These are phyloP conservation scores for Hypercompe scribonia DNA, from an alignment of 2,888 invertebrate species.

Conservation along the genomic window DNA sequence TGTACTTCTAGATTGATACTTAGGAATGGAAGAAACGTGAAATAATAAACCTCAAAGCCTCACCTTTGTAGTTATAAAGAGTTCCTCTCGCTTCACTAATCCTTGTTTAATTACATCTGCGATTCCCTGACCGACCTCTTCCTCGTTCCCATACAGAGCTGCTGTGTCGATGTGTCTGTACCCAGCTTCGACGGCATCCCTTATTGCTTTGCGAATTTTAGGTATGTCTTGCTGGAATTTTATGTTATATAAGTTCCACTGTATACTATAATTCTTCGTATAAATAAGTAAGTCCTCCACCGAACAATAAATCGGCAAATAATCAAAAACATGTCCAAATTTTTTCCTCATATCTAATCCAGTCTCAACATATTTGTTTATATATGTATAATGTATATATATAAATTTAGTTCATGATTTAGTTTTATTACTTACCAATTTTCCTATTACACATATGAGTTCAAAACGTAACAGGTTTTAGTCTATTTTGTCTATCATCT, in stretches of 20 bases:
- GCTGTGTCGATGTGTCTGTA: constrained; percentile 77
- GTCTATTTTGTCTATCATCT: too few species aligned
- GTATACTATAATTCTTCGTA: not conserved
- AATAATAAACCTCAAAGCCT: constrained; percentile 9
- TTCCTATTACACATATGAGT: not conserved
- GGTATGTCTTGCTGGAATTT: constrained; percentile 58
- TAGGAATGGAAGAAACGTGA: not conserved
- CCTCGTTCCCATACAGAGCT: constrained; percentile 66
- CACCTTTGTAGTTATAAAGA: constrained; percentile 75
- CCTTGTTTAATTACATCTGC: constrained; percentile 79
- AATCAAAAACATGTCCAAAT: not conserved
- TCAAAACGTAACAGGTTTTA: too few species aligned
- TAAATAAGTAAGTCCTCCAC: too few species aligned
- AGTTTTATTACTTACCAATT: not conserved
- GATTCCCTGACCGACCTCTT: constrained; percentile 83
- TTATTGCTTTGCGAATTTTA: constrained; percentile 58
- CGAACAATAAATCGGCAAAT: too few species aligned
- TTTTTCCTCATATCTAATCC: not conserved
- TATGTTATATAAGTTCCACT: not conserved
- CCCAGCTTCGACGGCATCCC: constrained; percentile 66
- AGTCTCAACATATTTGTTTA: not conserved
- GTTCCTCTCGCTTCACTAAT: constrained; percentile 73
- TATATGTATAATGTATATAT: too few species aligned
- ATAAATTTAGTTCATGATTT: too few species aligned
- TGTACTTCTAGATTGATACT: too few species aligned